Evolutionary conservation across 92 coral and sea anemone genomes (phyloP), one percentile per base, ranked within the genome.

Genomic region (Paragorgia papillata): DNA sequence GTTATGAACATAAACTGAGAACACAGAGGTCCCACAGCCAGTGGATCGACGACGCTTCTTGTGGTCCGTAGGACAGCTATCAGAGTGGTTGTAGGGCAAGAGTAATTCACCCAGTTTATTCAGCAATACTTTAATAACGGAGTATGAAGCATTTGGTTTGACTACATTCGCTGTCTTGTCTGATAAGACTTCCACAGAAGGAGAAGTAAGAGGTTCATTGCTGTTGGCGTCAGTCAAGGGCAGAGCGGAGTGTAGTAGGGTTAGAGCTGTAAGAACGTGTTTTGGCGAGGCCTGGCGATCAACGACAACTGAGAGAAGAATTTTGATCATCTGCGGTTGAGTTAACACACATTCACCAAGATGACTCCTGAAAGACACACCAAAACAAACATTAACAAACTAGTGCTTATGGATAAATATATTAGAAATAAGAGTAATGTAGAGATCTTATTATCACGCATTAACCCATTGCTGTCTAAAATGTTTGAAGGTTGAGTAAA

Each of bases 261-360:
- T 90, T 43, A 94, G 89, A 27, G 88, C 94, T 2, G 90, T 87
- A 29, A 94, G 73, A 27, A 94, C 88, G 39, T 88, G 92, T 67
- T 92, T 87, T 26, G 98, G 98, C 19, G 98, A 91, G 71, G 98
- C 87, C n/a, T 75, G 91, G 27, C 85, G 89, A 69, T 91, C 97
- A 29, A 87, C 83, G 34, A 94, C 85, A 5, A 90, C 87, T 44
- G 98, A 85, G 30, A 94, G 89, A 24, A 94, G 91, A 54, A 96
- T 94, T 56, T 92, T 90, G 71, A 90, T 89, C 63, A 87, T 94
- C 77, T 92, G 89, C 24, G 98, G 90, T 54, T 94, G 94, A 30
- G 88, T 88, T 44, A 94, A 79, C 58, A 94, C 91, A 28, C 90
- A 96, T 62, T 88, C 90, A 21, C 98, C 98, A 70, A 94, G 85